A percentile compares a stretch with the other conserved stretches of the same genome.
Evolutionary conservation across 2,888 invertebrate genomes (phyloP).

Genomic region (Sesia bembeciformis): DNA sequence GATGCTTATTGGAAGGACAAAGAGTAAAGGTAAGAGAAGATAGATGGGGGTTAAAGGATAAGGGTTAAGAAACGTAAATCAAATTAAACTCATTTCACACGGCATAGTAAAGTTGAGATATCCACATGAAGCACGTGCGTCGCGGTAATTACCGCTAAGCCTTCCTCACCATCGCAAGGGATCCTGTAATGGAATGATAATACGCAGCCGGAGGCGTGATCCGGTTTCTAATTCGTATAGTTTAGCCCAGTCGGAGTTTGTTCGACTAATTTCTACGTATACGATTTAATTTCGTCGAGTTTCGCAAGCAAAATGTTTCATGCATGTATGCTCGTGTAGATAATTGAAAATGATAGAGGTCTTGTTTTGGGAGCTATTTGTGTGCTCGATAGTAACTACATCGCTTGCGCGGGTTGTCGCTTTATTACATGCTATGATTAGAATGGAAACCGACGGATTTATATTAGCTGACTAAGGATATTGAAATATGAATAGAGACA

Average conservation of each 20-base stretch:
- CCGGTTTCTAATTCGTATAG: conserved; percentile 27
- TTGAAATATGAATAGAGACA: too few relatives aligned
- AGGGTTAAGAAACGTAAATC: too few relatives aligned
- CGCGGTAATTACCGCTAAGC: conserved; percentile 32
- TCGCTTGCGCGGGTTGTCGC: too few relatives aligned
- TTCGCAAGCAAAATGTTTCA: not conserved
- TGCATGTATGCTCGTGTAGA: not conserved
- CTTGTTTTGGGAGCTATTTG: not conserved
- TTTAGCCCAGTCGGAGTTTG: conserved; percentile 2
- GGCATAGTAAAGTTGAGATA: too few relatives aligned
- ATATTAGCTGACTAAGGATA: too few relatives aligned
- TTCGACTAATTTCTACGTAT: conserved; percentile 21
- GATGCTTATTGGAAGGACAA: too few relatives aligned
- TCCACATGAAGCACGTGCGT: conserved; percentile 6
- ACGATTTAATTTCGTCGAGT: conserved; percentile 20
- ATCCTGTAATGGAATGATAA: conserved; percentile 51
- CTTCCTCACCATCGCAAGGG: conserved; percentile 25
- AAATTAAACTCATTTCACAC: too few relatives aligned
- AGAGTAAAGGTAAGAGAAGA: too few relatives aligned
- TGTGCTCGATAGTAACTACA: not conserved
- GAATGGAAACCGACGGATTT: too few relatives aligned
- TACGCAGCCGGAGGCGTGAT: conserved; percentile 38
- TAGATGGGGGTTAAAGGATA: too few relatives aligned
- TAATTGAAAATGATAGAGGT: not conserved
- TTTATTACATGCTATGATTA: too few relatives aligned